Conservation (phyloP, 2,888 invertebrate genomes). For the Stenodema calcarata region DNA sequence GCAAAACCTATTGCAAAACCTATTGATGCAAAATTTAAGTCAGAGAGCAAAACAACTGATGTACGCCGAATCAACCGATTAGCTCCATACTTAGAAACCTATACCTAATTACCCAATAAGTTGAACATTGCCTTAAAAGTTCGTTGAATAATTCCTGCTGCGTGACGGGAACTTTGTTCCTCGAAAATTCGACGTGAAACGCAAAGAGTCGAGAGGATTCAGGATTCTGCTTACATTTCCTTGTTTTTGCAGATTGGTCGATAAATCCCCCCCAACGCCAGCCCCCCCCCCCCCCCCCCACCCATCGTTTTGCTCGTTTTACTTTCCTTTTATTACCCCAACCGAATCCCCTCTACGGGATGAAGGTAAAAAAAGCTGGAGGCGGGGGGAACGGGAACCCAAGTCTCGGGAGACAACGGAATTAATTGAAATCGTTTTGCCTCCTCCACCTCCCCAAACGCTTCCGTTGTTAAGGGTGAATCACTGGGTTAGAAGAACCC, state of each 20-base stretch:
- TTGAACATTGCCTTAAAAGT: too few relatives aligned
- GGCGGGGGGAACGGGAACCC: too few relatives aligned
- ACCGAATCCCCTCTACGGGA: not conserved
- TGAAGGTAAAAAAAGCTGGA: not conserved
- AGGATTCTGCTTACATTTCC: not conserved
- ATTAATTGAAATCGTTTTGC: not conserved
- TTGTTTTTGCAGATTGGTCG: not conserved
- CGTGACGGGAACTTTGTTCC: too few relatives aligned
- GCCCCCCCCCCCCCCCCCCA: not conserved
- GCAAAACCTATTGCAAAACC: too few relatives aligned
- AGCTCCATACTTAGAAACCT: too few relatives aligned
- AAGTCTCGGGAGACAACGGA: not conserved
- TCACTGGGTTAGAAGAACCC: not conserved
- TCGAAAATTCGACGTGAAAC: too few relatives aligned
- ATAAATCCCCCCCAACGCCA: not conserved
- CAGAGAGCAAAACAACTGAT: too few relatives aligned
- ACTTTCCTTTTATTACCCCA: not conserved
- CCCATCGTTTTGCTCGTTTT: not conserved
- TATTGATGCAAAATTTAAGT: too few relatives aligned
- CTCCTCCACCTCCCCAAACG: not conserved
- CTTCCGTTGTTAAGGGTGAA: not conserved
- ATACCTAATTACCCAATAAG: too few relatives aligned
- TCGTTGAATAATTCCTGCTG: too few relatives aligned
- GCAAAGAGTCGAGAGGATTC: too few relatives aligned
- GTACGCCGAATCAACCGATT: too few relatives aligned